Evolutionary conservation across 2,888 invertebrate species (phyloP).

Genomic region (Dusona sp.): DNA sequence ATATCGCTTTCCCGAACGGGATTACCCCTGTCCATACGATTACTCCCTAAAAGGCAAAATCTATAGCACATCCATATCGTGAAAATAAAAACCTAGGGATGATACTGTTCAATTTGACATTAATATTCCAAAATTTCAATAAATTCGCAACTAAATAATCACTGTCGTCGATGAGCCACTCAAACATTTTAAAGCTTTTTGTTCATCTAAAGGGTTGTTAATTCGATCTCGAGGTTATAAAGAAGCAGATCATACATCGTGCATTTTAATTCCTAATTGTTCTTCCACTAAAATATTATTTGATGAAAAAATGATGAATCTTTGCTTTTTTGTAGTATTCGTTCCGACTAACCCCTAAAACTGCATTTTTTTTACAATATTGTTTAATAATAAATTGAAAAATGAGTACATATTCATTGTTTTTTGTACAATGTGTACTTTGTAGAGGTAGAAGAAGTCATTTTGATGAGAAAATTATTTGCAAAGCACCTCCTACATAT

Average conservation of each 20-base stretch:
- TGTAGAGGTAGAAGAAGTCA: background rate
- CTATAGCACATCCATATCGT: background rate
- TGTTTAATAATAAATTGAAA: background rate
- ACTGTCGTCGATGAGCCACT: background rate
- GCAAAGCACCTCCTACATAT: background rate
- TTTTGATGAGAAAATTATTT: background rate
- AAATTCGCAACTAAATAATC: background rate
- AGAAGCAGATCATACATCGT: no score
- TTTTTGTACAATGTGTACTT: background rate
- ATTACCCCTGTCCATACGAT: conserved; percentile 60
- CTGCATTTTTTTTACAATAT: background rate
- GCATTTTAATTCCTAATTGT: no score
- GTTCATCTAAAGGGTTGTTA: background rate
- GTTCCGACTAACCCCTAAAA: no score
- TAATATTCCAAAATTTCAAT: background rate
- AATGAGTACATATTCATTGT: background rate
- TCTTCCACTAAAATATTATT: no score
- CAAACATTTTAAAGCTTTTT: background rate
- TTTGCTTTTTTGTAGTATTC: no score
- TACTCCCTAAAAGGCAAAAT: conserved; percentile 35
- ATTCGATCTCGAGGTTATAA: background rate
- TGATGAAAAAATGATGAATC: no score
- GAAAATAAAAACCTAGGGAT: background rate
- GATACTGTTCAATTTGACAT: background rate
- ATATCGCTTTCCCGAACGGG: conserved; percentile 61